Base-by-base conservation (phyloP, 2,113 vertebrate genomes). In the Thunnus maccoyii region DNA sequence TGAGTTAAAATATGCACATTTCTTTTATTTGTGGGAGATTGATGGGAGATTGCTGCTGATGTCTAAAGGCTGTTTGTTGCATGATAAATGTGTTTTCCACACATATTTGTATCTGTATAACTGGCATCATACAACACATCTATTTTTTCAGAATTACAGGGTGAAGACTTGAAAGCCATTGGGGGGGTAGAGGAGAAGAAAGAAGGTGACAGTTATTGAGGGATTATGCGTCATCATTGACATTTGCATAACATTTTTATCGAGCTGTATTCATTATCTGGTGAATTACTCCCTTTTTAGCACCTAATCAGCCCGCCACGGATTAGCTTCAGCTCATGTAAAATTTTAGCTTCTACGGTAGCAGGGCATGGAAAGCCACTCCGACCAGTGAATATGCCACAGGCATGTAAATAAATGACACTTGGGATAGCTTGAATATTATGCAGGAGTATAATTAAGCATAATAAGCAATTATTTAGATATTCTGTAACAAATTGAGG, bases 201-300 rank as follows among this genome's bases (percentile, higher is more conserved):
- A 51, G 70, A 86, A 76, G 14, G 20, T 84, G 79, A 81, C 84
- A 82, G 58, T 89, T 91, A 86, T 75, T 91, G 84, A 89, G 72
- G 82, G 81, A 92, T 93, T 90, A 88, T 86, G 87, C 76, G 61
- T 91, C 89, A 92, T 90, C 84, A 60, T 80, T 94, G 91, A 92
- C 93, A 94, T 94, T 94, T 89, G 76, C 90, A 73, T 82, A 92
- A 83, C 77, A 82, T 83, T 93, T 92, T 86, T 91, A 90, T 92
- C 16, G 60, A 91, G 88, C 85, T 58, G 67, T 83, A 85, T 90
- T 92, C 89, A 93, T 95, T 94, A 93, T 92, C 72, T 85, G 88
- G 76, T 87, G 85, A 95, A 93, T 94, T 91, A 92, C 68, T 89
- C 90, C 83, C 80, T 82, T 93, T 94, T 94, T 92, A 94, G 93